Evolutionary conservation across 1,140 invertebrate genomes (phyloP), one percentile per base, ranked within the genome.

Genomic region (Olivierus martensii): DNA sequence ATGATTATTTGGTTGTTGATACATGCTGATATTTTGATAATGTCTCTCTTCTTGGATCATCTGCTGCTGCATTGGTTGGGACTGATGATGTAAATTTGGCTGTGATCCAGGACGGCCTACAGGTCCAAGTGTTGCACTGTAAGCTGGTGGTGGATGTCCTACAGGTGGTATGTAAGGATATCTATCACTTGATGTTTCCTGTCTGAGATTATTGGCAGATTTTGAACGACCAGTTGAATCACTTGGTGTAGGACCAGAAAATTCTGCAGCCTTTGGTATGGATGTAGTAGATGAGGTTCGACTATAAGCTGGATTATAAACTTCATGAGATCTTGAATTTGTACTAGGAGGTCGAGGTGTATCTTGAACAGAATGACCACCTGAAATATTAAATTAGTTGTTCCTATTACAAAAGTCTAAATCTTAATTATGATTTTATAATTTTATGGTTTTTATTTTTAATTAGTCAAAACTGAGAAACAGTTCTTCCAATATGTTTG

Each of bases 281-380:
- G 59, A 58, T 14, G 59, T 44, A n/a, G 78, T 79, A 5, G 79
- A 80, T 36, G 79, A 80, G 22, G 79, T 79, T 56, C 79, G 70
- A 60, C 78, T 80, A 63, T 81, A 82, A 35, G 78, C 79, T 45
- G 79, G 77, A 69, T 79, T 81, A 66, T 79, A 81, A 1, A 79
- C 74, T 64, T 81, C 79, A 59, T 80, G 78, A 42, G 76, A 55
- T 15, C 47, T 50, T 9, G 52, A 37, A 14, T 15, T 48, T 3
- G 46, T 51, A 41, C 45, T 56, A 19, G 50, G 12, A 12, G 39
- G 51, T 9, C 28, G 28, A 28, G 4, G 4, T 28, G 28, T 28
- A 28, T 28, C 28, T 28, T 28, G 28, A 28, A 28, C 28, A 28
- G 28, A 28, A 6, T 28, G 28, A 6, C 28, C 28, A 28, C 28